Base-by-base conservation (phyloP, 1,140 invertebrate species). In the Anastrepha obliqua region DNA sequence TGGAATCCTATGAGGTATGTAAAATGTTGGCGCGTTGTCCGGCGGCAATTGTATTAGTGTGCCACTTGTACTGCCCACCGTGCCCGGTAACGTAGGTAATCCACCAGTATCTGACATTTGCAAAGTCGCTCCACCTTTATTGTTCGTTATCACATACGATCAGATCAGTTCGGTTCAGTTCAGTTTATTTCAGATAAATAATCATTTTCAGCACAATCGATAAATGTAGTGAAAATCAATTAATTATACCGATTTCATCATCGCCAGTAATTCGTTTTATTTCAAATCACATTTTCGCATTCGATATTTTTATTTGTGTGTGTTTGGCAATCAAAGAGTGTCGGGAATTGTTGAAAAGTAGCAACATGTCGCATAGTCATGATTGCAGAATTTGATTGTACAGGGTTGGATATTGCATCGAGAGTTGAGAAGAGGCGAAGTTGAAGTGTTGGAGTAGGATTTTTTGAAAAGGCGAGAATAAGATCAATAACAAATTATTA, bases 1-100 rank as follows among this genome's bases (percentile, higher is more conserved):
- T 51, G 87, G 85, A 89, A 92, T 91, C 92, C 92, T 92, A 93
- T 90, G 92, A 91, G 90, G 87, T 90, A 92, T 60, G 91, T 89
- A 92, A 90, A 90, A 92, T 89, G 88, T 86, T 88, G 90, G 47
- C 62, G 88, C 70, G 58, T 65, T 85, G 8, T 93, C 92, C 88
- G 89, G 88, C 85, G 86, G 86, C 91, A 92, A 90, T 78, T 91
- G 90, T 87, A 93, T 89, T 88, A 92, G 87, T 89, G 91, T 87
- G 89, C 90, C 92, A 88, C 90, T 89, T 74, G 90, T 74, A 81
- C 85, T 74, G 88, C 86, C 89, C 59, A 62, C 89, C 87, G 90
- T 89, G 70, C 89, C 59, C 89, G 91, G 55, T 81, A 90, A 89
- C 42, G 91, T 86, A 65, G 88, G 88, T 87, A 91, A 89, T 59